Evolutionary conservation across 1,140 invertebrate genomes (phyloP).

Genomic region (Rhagoletis pomonella): DNA sequence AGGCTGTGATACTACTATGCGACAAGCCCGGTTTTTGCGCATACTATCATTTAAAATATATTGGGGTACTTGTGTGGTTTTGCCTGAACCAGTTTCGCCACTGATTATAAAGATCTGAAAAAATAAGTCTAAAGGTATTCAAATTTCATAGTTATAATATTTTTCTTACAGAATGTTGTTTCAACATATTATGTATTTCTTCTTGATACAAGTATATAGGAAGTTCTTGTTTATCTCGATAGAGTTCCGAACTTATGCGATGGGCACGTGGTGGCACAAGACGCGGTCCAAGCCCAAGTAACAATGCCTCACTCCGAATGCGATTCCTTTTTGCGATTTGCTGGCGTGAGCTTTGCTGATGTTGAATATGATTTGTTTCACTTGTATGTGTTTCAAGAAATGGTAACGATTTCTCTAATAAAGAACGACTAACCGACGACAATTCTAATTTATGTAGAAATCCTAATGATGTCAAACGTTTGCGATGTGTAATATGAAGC

Average conservation of each 20-base stretch:
- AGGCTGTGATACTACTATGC: slow-evolving; percentile 95
- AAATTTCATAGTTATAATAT: not conserved
- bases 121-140: not conserved
- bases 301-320: slow-evolving; percentile 53
- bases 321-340: slow-evolving; percentile 38
- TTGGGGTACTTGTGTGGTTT: slow-evolving; percentile 94
- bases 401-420: slow-evolving; percentile 32
- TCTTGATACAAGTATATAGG: slow-evolving; percentile 60
- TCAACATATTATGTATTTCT: slow-evolving; percentile 57
- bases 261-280: slow-evolving; percentile 56
- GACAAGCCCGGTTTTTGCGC: slow-evolving; percentile 80
- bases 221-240: slow-evolving; percentile 57
- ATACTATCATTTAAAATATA: slow-evolving; percentile 89
- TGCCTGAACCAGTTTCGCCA: slow-evolving; percentile 91
- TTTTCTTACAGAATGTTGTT: slow-evolving; percentile 61
- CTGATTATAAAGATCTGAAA: slow-evolving; percentile 79
- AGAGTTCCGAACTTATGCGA: slow-evolving; percentile 45
- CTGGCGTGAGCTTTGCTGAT: not conserved
- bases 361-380: slow-evolving; percentile 19
- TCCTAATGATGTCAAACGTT: slow-evolving; percentile 45
- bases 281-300: slow-evolving; percentile 48
- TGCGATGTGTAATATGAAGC: slow-evolving; percentile 59
- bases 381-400: slow-evolving; percentile 14
- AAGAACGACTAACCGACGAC: slow-evolving; percentile 10
- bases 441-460: slow-evolving; percentile 24